Conservation (phyloP, 2,113 vertebrate species). For the Centropus unirufus region DNA sequence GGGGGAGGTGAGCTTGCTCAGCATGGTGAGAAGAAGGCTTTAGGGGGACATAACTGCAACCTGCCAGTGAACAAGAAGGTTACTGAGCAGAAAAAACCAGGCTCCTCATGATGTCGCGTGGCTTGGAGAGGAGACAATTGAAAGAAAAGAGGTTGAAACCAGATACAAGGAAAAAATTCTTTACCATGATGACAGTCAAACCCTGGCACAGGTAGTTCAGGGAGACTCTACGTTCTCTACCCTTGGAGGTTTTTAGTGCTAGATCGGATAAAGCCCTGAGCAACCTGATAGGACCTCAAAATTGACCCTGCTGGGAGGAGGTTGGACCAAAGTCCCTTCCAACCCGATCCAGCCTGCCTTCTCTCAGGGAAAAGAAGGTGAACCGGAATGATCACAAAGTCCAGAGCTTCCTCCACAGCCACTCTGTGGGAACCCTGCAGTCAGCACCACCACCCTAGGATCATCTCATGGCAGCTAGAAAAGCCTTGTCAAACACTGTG, state of each 20-base stretch:
- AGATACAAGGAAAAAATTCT: background rate
- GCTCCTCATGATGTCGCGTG: background rate
- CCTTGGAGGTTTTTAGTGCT: background rate
- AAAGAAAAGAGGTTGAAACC: background rate
- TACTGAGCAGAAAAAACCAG: background rate
- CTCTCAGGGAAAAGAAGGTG: background rate
- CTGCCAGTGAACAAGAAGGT: background rate
- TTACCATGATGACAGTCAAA: background rate
- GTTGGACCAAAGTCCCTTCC: background rate
- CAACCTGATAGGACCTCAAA: background rate
- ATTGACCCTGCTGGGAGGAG: background rate
- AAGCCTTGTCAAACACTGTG: constrained; percentile 29
- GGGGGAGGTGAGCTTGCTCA: background rate
- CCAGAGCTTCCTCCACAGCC: background rate
- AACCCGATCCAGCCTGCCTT: background rate
- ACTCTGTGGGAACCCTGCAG: background rate
- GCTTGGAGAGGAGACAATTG: background rate
- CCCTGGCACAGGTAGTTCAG: background rate
- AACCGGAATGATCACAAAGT: background rate
- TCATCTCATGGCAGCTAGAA: constrained; percentile 26
- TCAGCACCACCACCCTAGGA: constrained; percentile 26
- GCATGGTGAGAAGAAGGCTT: background rate
- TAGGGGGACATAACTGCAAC: accelerated
- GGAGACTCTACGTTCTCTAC: background rate
- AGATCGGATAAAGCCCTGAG: background rate